These are phyloP conservation scores for Miltochrista miniata DNA, from an alignment of 2,888 invertebrate genomes.

Conservation along the genomic window DNA sequence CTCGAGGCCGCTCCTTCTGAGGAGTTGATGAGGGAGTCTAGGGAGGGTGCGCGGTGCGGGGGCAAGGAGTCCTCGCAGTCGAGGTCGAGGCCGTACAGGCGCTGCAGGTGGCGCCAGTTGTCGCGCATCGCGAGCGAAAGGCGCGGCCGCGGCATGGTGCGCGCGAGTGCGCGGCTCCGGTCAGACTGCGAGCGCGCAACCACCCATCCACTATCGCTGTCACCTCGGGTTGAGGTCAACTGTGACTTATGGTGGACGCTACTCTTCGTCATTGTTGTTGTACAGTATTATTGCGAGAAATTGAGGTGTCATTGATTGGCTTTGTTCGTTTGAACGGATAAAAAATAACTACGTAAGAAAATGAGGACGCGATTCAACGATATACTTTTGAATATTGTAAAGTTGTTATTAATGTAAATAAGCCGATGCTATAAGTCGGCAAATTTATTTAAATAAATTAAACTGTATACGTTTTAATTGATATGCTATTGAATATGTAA, in stretches of 20 bases:
- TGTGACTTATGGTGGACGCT: conserved; percentile 41
- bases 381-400: conserved; percentile 11
- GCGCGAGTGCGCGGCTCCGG: conserved; percentile 72
- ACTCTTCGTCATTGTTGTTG: conserved; percentile 26
- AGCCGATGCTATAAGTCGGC: conserved; percentile 1
- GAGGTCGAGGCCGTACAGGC: conserved; percentile 76
- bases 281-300: conserved; percentile 21
- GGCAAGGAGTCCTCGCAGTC: conserved; percentile 62
- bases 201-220: conserved; percentile 40
- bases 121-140: conserved; percentile 81
- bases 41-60: conserved; percentile 80
- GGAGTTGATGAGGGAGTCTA: conserved; percentile 88
- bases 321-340: conserved; percentile 20
- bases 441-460: conserved; percentile 4
- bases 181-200: conserved; percentile 55
- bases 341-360: conserved; percentile 10
- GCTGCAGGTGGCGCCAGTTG: conserved; percentile 80
- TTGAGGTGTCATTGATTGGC: conserved; percentile 29
- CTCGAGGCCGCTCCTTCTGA: conserved; percentile 86
- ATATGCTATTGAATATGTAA: conserved; percentile 21
- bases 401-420: conserved; percentile 6
- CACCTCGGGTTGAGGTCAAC: conserved; percentile 39
- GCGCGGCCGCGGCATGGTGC: conserved; percentile 81
- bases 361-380: conserved; percentile 14
- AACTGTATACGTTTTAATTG: conserved; percentile 3